Conservation (phyloP, 2,888 invertebrate species). For the Plagodis dolabraria region DNA sequence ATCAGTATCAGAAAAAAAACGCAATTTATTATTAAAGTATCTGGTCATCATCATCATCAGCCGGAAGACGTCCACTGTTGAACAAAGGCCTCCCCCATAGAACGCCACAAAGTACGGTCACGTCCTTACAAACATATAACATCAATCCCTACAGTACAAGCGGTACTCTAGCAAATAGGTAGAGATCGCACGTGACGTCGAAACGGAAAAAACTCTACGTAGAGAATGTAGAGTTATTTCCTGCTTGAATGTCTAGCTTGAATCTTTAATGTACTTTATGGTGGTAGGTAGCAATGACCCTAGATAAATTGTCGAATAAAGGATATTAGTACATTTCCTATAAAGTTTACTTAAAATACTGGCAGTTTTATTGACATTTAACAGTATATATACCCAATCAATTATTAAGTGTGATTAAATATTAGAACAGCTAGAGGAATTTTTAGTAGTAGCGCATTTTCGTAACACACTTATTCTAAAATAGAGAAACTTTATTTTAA, state of each 20-base stretch:
- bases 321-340: background rate
- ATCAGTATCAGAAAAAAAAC: background rate
- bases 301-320: background rate
- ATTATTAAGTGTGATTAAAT: too few relatives aligned
- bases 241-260: slow-evolving; percentile 4
- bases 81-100: too few relatives aligned
- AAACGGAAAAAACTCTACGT: slow-evolving; percentile 1
- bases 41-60: too few relatives aligned
- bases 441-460: too few relatives aligned
- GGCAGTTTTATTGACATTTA: too few relatives aligned
- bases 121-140: background rate
- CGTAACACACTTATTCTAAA: too few relatives aligned
- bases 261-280: slow-evolving; percentile 14
- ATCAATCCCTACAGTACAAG: background rate
- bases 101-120: too few relatives aligned
- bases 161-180: slow-evolving; percentile 2
- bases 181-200: slow-evolving; percentile 8
- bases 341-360: background rate
- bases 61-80: too few relatives aligned
- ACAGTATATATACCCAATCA: too few relatives aligned
- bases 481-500: too few relatives aligned
- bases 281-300: background rate
- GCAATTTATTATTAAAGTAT: background rate
- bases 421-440: too few relatives aligned
- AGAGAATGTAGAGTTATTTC: slow-evolving; percentile 10